Percentiles rank a stretch among this genome's conserved stretches.
Evolutionary conservation across 2,797 vertebrate species (phyloP).

Genomic region (Coccyzus lansbergi): DNA sequence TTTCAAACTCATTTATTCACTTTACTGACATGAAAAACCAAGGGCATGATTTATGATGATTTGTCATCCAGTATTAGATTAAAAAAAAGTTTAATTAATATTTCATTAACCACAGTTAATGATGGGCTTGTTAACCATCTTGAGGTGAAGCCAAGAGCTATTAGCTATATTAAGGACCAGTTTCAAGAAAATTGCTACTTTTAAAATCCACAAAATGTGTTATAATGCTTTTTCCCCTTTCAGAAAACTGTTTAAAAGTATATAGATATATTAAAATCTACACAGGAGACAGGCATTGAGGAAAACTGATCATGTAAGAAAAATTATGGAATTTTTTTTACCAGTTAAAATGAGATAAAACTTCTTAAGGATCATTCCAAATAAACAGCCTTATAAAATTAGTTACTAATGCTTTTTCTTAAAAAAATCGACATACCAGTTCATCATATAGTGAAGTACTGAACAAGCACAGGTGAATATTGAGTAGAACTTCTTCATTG

Average conservation of each 20-base stretch:
- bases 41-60: constrained; percentile 37
- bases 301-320: neutral
- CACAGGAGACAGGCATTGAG: neutral
- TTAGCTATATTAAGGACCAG: constrained; percentile 22
- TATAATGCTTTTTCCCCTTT: neutral
- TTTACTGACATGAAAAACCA: constrained; percentile 17
- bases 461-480: neutral
- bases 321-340: neutral
- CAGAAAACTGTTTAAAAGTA: neutral
- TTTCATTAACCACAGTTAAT: constrained; percentile 54
- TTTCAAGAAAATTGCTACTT: constrained; percentile 14
- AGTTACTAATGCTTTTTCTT: neutral
- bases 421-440: neutral
- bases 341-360: neutral
- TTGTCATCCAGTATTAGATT: constrained; percentile 31
- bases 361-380: neutral
- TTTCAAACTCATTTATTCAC: neutral
- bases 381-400: neutral
- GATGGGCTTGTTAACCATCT: constrained; percentile 46
- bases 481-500: neutral
- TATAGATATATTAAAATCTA: neutral
- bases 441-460: neutral
- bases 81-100: constrained; percentile 52
- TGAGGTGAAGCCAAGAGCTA: constrained; percentile 50
- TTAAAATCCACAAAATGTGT: neutral